These are phyloP conservation scores for Meloidogyne hapla DNA, from an alignment of 1,140 invertebrate genomes.

Conservation along the genomic window DNA sequence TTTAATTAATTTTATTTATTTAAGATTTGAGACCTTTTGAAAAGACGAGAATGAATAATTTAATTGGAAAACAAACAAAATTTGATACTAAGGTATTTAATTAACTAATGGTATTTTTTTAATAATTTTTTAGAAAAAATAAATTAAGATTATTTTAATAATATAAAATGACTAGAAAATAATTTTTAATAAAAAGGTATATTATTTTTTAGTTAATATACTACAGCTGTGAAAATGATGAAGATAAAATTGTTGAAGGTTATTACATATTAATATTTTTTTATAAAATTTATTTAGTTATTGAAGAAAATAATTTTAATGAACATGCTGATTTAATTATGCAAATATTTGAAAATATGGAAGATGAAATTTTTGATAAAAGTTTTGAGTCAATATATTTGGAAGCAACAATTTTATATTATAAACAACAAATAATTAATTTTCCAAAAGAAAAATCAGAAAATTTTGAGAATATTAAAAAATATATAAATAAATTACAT, in stretches of 20 bases:
- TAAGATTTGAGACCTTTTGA: background rate
- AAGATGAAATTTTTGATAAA: background rate
- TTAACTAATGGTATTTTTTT: too few relatives aligned
- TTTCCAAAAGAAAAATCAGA: background rate
- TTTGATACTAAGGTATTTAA: background rate
- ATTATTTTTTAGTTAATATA: too few relatives aligned
- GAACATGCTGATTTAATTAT: background rate
- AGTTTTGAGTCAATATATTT: background rate
- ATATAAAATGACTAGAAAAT: too few relatives aligned
- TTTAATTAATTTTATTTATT: background rate
- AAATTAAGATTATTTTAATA: too few relatives aligned
- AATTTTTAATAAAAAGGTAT: too few relatives aligned
- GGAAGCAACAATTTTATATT: background rate
- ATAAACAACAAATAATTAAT: background rate
- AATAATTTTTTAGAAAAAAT: too few relatives aligned
- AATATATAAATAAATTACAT: background rate
- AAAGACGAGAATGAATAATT: background rate
- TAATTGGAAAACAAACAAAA: background rate
- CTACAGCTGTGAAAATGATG: too few relatives aligned
- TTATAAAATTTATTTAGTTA: too few relatives aligned
- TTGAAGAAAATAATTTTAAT: too few relatives aligned
- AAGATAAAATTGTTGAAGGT: too few relatives aligned
- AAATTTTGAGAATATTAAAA: background rate
- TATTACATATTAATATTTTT: too few relatives aligned
- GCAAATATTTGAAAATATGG: background rate